Base-by-base conservation (phyloP, 2,797 vertebrate genomes). In the Gymnoscopelus microlampas region DNA sequence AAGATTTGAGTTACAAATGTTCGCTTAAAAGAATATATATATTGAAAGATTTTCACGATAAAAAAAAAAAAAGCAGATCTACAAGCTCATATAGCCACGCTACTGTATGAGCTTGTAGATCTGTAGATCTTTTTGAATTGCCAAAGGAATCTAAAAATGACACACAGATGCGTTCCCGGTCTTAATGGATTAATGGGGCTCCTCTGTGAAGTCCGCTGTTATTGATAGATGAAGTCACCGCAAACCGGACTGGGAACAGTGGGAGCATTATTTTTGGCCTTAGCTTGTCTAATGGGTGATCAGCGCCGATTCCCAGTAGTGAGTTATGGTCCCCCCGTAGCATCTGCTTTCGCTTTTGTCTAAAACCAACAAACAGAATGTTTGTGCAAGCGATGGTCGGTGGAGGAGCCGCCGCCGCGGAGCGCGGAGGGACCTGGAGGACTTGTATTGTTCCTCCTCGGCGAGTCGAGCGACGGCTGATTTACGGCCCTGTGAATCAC, bases 301-400 rank as follows among this genome's bases (percentile, higher is more conserved):
- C 79, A 78, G 61, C 82, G 74, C 76, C 64, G 77, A 78, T 82
- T 65, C 61, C 9, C n/a, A n/a, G n/a, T n/a, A 66, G 74, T 89
- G 75, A 88, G 76, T 84, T 90, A 87, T 78, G 84, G 73, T 39
- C 72, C 74, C 3, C 53, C 57, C 81, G 77, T 73, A 77, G 66
- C 86, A 91, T 91, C 87, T 91, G 88, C 86, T 93, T 93, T 91
- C 82, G 83, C 79, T 91, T 91, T 85, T 87, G 81, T 88, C 70
- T 85, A 81, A 74, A 88, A 90, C 81, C 85, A 90, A 88, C 86
- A 90, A 92, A 92, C 91, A 88, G 80, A 73, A 64, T 88, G 79
- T 87, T 85, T 87, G 82, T 89, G 81, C 89, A 84, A 87, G 77
- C 85, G 83, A 86, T 83, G 83, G 85, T 90, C 86, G 86, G 80